Conservation (phyloP, 2,888 invertebrate species). For the Tachina lurida region DNA sequence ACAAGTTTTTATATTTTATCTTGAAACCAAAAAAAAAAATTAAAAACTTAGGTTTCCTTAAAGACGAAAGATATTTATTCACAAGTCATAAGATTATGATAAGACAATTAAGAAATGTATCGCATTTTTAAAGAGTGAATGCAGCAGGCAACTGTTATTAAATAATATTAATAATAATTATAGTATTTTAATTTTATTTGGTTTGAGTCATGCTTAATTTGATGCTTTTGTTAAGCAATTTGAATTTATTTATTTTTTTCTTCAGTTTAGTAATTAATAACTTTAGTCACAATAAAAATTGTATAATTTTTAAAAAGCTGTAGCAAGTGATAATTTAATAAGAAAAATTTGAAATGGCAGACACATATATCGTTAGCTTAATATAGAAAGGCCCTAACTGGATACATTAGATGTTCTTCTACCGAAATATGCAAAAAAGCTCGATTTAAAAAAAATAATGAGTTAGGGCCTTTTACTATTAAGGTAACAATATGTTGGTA, state of each 20-base stretch:
- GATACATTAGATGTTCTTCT: background rate
- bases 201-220: background rate
- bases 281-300: background rate
- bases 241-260: slow-evolving; percentile 16
- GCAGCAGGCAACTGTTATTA: slow-evolving; percentile 16
- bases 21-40: slow-evolving; percentile 43
- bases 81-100: slow-evolving; percentile 34
- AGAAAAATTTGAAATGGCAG: too few species aligned
- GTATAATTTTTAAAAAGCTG: background rate
- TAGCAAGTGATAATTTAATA: too few species aligned
- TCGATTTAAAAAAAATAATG: too few species aligned
- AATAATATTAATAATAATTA: background rate
- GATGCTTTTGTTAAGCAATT: background rate
- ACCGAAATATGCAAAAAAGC: too few species aligned
- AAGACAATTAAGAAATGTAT: slow-evolving; percentile 38
- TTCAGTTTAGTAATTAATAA: background rate
- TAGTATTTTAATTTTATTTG: background rate
- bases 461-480: too few species aligned
- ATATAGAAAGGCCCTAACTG: background rate
- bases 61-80: slow-evolving; percentile 32
- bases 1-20: slow-evolving; percentile 48
- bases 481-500: too few species aligned
- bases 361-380: too few species aligned
- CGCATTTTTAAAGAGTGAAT: slow-evolving; percentile 7
- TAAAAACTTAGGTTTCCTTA: slow-evolving; percentile 17